Evolutionary conservation across 2,113 vertebrate genomes (phyloP).

Genomic region (Pimephales promelas): DNA sequence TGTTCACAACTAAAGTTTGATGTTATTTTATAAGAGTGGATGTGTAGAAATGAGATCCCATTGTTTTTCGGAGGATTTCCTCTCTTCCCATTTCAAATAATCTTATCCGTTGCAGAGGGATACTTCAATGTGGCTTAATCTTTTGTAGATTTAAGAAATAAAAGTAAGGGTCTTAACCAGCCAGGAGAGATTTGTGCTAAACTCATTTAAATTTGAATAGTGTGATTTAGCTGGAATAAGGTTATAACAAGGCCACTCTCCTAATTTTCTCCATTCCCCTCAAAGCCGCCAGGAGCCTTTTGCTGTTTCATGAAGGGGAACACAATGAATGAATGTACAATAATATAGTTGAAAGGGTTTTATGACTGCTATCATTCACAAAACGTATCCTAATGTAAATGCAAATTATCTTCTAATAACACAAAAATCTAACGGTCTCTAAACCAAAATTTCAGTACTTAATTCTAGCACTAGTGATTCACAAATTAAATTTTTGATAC

Average conservation of each 20-base stretch:
- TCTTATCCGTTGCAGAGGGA: slow-evolving; percentile 15
- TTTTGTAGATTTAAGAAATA: slow-evolving; percentile 44
- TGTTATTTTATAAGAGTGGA: not conserved
- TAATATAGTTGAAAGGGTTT: not conserved
- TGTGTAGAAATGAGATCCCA: slow-evolving; percentile 30
- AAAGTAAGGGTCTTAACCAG: slow-evolving; percentile 33
- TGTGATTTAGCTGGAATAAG: slow-evolving; percentile 13
- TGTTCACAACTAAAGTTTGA: not conserved
- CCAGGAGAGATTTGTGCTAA: slow-evolving; percentile 36
- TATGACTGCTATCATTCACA: slow-evolving; percentile 12
- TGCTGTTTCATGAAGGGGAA: slow-evolving; percentile 2
- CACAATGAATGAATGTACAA: not conserved
- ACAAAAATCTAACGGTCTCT: not conserved
- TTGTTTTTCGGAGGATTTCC: not conserved
- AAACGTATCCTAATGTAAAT: not conserved
- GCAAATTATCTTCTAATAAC: not conserved
- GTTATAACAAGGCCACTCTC: slow-evolving; percentile 37
- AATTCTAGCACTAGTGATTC: not conserved
- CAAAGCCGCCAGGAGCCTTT: slow-evolving; percentile 24
- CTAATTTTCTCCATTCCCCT: not conserved
- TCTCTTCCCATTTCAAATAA: slow-evolving; percentile 27
- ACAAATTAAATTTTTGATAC: not conserved
- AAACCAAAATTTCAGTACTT: not conserved
- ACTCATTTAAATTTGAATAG: slow-evolving; percentile 49
- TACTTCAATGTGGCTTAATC: slow-evolving; percentile 40